Percentiles rank a stretch among this genome's conserved stretches.
These are phyloP conservation scores for Rugalucina vietnamica DNA, from an alignment of 2,888 invertebrate genomes.

Conservation along the genomic window DNA sequence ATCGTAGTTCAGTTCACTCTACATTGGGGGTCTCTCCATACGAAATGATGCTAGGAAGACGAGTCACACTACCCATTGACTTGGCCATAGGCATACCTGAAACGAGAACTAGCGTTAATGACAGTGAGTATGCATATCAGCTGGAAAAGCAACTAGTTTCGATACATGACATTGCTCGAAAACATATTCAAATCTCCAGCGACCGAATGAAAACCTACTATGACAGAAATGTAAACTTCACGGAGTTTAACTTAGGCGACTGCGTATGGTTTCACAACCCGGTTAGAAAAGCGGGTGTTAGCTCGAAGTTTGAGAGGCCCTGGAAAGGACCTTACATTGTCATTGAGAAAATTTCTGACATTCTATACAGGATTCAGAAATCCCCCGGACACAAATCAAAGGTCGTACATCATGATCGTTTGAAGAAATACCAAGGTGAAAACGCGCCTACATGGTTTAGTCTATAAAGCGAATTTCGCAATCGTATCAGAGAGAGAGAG, in stretches of 20 bases:
- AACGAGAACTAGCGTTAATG: not conserved
- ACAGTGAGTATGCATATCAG: not conserved
- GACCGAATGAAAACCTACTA: conserved; percentile 24
- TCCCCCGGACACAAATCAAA: no score
- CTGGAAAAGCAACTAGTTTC: conserved; percentile 18
- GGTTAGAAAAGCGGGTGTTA: conserved; percentile 22
- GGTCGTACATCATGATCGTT: no score
- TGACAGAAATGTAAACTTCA: conserved; percentile 20
- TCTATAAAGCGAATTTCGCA: no score
- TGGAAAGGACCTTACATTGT: no score
- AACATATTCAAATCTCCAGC: conserved; percentile 19
- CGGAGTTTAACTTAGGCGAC: conserved; percentile 5
- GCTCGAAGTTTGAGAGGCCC: no score
- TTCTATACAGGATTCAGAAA: no score
- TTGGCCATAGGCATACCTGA: conserved; percentile 32
- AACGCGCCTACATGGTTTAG: no score
- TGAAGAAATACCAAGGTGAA: no score
- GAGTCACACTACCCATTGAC: conserved; percentile 52
- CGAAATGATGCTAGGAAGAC: conserved; percentile 48
- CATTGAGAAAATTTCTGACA: no score
- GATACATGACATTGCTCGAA: conserved; percentile 13
- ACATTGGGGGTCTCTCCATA: conserved; percentile 13
- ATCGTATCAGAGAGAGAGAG: no score
- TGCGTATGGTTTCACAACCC: conserved; percentile 30
- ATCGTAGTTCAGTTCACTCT: not conserved